Conservation (phyloP, 2,888 invertebrate genomes). For the Drosophila melanocephala region DNA sequence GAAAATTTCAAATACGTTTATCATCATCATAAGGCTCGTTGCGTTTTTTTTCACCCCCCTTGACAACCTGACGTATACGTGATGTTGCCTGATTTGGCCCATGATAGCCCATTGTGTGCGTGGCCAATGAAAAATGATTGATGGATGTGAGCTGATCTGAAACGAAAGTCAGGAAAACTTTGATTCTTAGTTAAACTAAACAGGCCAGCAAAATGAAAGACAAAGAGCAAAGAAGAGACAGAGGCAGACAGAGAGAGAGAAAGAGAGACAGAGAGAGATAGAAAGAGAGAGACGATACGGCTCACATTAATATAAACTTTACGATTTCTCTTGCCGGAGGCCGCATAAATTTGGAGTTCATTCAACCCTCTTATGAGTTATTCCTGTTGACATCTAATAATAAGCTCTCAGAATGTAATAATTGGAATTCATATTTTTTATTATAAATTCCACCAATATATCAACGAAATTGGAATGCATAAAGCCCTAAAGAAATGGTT, state of each 20-base stretch:
- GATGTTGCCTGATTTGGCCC: constrained; percentile 51
- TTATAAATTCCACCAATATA: constrained; percentile 2
- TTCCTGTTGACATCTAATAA: background rate
- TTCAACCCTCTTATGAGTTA: constrained; percentile 27
- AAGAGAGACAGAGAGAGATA: too few relatives aligned
- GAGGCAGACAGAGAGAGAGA: background rate
- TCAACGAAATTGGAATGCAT: constrained; percentile 3
- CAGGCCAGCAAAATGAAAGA: background rate
- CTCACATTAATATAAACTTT: constrained; percentile 28
- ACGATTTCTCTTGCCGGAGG: constrained; percentile 1
- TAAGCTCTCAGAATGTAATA: constrained; percentile 4
- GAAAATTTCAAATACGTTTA: constrained; percentile 63
- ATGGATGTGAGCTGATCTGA: constrained; percentile 63
- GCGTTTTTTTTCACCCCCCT: constrained; percentile 10
- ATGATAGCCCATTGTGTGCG: constrained; percentile 32
- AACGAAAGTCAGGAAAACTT: constrained; percentile 51
- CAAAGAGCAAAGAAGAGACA: background rate
- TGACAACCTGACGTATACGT: constrained; percentile 65
- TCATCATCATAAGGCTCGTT: constrained; percentile 47
- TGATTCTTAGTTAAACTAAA: constrained; percentile 66
- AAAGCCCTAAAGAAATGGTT: background rate
- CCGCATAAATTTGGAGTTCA: constrained; percentile 26
- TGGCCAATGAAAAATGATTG: constrained; percentile 63
- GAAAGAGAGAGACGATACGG: background rate
- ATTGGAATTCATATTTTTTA: constrained; percentile 13